Evolutionary conservation across 2,888 invertebrate genomes (phyloP).

Genomic region (Augiades crinisus): DNA sequence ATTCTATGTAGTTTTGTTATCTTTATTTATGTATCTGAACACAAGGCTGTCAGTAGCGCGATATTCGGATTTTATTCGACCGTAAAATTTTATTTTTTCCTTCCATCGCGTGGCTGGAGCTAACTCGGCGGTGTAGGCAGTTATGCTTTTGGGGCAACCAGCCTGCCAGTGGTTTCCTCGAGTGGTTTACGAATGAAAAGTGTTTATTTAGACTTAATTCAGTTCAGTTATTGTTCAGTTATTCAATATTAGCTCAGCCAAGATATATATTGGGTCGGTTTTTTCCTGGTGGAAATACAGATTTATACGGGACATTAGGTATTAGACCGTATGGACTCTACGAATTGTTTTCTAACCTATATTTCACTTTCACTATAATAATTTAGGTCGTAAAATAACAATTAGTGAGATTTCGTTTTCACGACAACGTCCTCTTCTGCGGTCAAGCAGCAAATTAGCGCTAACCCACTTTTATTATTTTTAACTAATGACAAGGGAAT

Average conservation of each 20-base stretch:
- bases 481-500: not conserved
- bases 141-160: slow-evolving; percentile 7
- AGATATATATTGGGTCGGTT: not conserved
- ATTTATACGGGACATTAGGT: not conserved
- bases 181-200: not conserved
- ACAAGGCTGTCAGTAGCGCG: not conserved
- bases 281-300: not conserved
- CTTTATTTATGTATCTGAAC: not conserved
- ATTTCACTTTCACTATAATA: not conserved
- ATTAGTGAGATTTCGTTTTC: not conserved
- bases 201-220: not conserved
- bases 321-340: not conserved
- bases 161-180: slow-evolving; percentile 10
- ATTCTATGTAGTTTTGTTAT: too few relatives aligned
- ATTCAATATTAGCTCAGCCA: not conserved
- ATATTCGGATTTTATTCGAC: not conserved
- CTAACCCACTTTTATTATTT: slow-evolving; percentile 3
- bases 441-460: slow-evolving; percentile 1
- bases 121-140: slow-evolving; percentile 2
- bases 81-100: slow-evolving; percentile 9
- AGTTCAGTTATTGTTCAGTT: not conserved
- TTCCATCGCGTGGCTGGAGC: slow-evolving; percentile 12
- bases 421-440: not conserved
- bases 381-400: slow-evolving; percentile 1
- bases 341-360: not conserved